phyloP scores from a whole-genome alignment of 1,140 invertebrate genomes.

The Eupristina koningsbergeri region DNA sequence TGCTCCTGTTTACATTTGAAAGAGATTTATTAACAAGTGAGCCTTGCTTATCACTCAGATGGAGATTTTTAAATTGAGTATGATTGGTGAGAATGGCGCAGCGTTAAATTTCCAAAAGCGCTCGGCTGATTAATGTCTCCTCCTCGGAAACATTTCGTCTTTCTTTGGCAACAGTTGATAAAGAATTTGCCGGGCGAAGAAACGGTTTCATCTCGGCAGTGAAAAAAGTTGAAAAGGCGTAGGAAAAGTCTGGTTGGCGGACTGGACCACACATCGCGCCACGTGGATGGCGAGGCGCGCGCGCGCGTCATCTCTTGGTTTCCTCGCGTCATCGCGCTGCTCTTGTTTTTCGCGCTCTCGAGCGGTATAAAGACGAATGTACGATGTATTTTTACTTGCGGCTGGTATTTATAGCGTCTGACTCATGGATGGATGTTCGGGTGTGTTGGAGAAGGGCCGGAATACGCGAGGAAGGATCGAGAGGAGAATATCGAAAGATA shows the following conservation, averaged over 20 bases:
- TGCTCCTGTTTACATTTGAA: background rate
- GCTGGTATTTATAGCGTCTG: constrained; percentile 68
- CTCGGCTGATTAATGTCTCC: background rate
- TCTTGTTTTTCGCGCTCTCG: constrained; percentile 36
- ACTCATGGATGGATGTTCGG: constrained; percentile 59
- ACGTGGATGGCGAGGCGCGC: constrained; percentile 1
- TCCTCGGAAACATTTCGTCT: no score
- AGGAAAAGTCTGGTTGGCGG: background rate
- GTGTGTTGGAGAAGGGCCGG: constrained; percentile 24
- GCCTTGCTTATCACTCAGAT: no score
- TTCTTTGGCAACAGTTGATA: no score
- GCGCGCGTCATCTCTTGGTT: background rate
- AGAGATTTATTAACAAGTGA: background rate
- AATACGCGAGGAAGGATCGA: constrained; percentile 26
- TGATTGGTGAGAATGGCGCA: background rate
- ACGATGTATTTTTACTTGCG: constrained; percentile 65
- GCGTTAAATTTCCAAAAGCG: no score
- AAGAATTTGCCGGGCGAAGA: no score
- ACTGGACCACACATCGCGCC: constrained; percentile 43
- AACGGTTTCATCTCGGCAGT: background rate
- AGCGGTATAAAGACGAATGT: constrained; percentile 48
- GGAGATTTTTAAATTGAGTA: no score
- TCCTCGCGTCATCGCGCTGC: constrained; percentile 12
- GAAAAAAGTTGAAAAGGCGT: background rate
- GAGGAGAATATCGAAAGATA: constrained; percentile 5